Conservation (phyloP, 2,113 vertebrate species). For the Sander vitreus region DNA sequence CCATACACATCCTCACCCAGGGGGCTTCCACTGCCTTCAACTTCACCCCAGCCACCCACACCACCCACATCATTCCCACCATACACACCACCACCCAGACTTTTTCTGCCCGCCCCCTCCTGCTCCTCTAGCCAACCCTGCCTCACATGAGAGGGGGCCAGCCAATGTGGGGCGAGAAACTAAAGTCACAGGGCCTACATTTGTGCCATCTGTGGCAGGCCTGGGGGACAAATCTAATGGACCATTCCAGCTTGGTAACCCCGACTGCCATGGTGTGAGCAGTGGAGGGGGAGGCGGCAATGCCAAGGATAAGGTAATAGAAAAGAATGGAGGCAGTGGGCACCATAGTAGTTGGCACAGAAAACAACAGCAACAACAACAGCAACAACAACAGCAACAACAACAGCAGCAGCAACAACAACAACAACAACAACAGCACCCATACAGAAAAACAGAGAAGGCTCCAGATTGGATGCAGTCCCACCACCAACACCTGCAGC, state of each 20-base stretch:
- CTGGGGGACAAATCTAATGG: conserved; percentile 88
- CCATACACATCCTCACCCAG: conserved; percentile 82
- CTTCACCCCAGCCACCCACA: conserved; percentile 87
- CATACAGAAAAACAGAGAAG: conserved; percentile 90
- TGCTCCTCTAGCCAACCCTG: conserved; percentile 80
- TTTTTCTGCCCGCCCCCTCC: conserved; percentile 90
- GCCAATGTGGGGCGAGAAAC: conserved; percentile 84
- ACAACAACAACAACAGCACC: conserved; percentile 78
- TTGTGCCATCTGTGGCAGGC: conserved; percentile 93
- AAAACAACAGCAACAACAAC: conserved; percentile 70
- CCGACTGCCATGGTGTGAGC: conserved; percentile 86
- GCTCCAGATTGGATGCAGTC: conserved; percentile 89
- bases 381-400: conserved; percentile 21
- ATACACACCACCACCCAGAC: conserved; percentile 85
- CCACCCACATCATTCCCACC: conserved; percentile 81
- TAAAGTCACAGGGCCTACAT: conserved; percentile 91
- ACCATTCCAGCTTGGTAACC: conserved; percentile 88
- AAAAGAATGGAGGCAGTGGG: conserved; percentile 77
- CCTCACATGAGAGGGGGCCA: conserved; percentile 88
- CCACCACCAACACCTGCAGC: conserved; percentile 78
- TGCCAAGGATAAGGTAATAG: conserved; percentile 88
- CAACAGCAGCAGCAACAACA: conserved; percentile 60
- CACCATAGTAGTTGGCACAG: conserved; percentile 84
- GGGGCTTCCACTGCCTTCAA: conserved; percentile 94
- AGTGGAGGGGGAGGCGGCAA: conserved; percentile 82